Percentiles rank a stretch among this genome's conserved stretches.
These are phyloP conservation scores for Galbula dea DNA, from an alignment of 2,113 vertebrate genomes.

Conservation along the genomic window DNA sequence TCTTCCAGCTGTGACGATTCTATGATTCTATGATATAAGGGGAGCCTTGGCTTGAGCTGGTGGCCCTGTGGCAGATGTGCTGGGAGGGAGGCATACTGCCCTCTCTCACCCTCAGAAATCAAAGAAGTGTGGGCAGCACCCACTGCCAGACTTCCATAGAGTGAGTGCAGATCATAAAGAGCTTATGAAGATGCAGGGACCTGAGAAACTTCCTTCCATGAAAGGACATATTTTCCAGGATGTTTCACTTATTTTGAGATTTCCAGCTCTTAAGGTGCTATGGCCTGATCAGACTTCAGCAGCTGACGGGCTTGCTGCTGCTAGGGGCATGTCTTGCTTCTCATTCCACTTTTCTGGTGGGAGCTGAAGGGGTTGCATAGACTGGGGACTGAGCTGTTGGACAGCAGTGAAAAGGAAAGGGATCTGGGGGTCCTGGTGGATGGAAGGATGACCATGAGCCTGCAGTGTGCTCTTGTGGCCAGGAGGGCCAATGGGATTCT, in stretches of 20 bases:
- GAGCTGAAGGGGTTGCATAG: neutral
- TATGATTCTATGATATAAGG: no score
- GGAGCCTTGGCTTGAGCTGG: neutral
- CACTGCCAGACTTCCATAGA: neutral
- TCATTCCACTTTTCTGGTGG: neutral
- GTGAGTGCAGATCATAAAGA: neutral
- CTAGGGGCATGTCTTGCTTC: neutral
- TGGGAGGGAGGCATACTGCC: neutral
- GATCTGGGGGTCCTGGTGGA: no score
- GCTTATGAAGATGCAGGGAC: neutral
- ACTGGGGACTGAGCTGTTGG: no score
- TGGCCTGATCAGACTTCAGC: neutral
- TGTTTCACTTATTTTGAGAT: neutral
- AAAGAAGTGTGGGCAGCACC: neutral
- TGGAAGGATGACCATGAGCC: no score
- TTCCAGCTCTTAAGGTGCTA: neutral
- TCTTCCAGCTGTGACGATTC: no score
- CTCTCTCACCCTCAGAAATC: neutral
- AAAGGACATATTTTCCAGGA: neutral
- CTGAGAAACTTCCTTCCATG: neutral
- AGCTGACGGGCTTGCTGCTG: neutral
- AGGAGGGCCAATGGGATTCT: no score
- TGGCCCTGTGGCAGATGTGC: neutral
- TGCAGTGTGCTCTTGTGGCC: no score
- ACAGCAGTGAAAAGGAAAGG: no score